Conservation (phyloP, 2,113 vertebrate genomes). For the Danionella cerebrum region DNA sequence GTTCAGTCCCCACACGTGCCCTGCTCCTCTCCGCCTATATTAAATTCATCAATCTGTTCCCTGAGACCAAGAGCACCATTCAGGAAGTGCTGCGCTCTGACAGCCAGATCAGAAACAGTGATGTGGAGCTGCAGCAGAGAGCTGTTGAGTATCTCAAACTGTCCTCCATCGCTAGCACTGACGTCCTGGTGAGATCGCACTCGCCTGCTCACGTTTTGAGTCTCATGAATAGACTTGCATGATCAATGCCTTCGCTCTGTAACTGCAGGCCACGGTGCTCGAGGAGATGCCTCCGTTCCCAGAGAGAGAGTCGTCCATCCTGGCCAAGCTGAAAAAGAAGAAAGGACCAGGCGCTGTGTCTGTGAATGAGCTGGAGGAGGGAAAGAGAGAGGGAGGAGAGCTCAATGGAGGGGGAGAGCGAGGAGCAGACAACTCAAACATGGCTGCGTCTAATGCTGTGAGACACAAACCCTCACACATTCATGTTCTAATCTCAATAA, state of each 20-base stretch:
- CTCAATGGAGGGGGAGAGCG: slow-evolving; percentile 77
- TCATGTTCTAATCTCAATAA: too few relatives aligned
- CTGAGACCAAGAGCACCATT: slow-evolving; percentile 89
- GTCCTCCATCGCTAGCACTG: slow-evolving; percentile 85
- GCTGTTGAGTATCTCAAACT: slow-evolving; percentile 90
- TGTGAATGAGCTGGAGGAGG: slow-evolving; percentile 75
- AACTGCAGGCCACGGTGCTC: slow-evolving; percentile 77
- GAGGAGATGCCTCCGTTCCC: slow-evolving; percentile 94
- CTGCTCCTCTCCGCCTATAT: slow-evolving; percentile 87
- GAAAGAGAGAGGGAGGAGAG: slow-evolving; percentile 75
- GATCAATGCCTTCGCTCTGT: not conserved
- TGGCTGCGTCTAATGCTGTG: slow-evolving; percentile 76
- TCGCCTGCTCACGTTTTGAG: not conserved
- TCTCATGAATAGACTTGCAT: not conserved
- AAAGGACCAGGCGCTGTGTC: slow-evolving; percentile 78
- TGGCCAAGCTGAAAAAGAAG: slow-evolving; percentile 89
- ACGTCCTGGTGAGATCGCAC: slow-evolving; percentile 73
- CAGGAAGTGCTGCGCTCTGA: slow-evolving; percentile 86
- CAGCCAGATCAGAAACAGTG: slow-evolving; percentile 87
- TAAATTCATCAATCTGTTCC: slow-evolving; percentile 93
- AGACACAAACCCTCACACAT: slow-evolving; percentile 20
- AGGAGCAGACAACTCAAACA: slow-evolving; percentile 49
- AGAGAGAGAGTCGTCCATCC: slow-evolving; percentile 83
- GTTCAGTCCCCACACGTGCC: slow-evolving; percentile 81
- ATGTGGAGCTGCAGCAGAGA: slow-evolving; percentile 87